Evolutionary conservation across 2,888 invertebrate species (phyloP).

Genomic region (Eupelmus urozonus): DNA sequence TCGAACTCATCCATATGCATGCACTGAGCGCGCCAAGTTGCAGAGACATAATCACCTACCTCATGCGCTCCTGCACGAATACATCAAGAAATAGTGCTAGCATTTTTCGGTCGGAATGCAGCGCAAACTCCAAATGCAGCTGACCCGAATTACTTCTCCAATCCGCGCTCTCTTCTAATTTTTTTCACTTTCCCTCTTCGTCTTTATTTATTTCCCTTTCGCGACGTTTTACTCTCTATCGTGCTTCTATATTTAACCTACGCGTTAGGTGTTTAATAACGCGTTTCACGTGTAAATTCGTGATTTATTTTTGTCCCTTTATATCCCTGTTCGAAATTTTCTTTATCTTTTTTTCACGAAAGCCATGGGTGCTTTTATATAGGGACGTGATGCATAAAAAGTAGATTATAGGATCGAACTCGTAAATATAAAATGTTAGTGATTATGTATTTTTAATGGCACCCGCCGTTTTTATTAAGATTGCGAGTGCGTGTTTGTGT

Average conservation of each 20-base stretch:
- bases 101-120: background rate
- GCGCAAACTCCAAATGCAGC: background rate
- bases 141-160: conserved; percentile 40
- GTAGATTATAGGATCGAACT: background rate
- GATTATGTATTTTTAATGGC: background rate
- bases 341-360: background rate
- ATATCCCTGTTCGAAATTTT: background rate
- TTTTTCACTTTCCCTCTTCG: conserved; percentile 14
- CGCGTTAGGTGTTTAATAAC: conserved; percentile 2
- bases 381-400: background rate
- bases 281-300: conserved; percentile 24
- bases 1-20: too few relatives aligned
- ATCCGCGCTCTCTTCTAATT: conserved; percentile 23
- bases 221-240: background rate
- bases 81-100: background rate
- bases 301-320: conserved; percentile 19
- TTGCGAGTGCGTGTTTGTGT: background rate
- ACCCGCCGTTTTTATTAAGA: background rate
- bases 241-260: background rate
- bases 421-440: background rate
- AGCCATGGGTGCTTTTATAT: background rate
- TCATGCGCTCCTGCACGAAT: background rate
- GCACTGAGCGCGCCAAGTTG: too few relatives aligned
- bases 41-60: background rate
- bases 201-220: conserved; percentile 6